Conservation (phyloP, 2,888 invertebrate genomes). For the Nomada goodeniana region DNA sequence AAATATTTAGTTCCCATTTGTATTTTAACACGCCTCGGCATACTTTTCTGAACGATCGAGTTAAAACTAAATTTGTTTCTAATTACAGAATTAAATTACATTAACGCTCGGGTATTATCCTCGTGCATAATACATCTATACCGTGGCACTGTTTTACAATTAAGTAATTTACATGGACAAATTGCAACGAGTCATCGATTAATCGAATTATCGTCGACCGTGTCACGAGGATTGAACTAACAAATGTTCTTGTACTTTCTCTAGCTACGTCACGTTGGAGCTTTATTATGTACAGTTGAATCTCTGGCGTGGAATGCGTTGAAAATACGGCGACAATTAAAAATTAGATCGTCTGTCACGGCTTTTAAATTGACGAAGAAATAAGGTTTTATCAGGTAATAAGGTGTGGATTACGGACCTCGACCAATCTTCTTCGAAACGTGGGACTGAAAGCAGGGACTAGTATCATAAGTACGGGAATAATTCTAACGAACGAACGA, state of each 20-base stretch:
- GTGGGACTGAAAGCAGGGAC: constrained; percentile 16
- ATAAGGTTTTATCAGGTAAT: not conserved
- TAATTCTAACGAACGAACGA: constrained; percentile 57
- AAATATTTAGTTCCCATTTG: constrained; percentile 18
- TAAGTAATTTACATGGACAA: not conserved
- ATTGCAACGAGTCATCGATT: not conserved
- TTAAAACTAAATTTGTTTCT: constrained; percentile 5
- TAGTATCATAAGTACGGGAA: constrained; percentile 70
- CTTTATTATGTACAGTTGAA: constrained; percentile 24
- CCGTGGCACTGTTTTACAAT: not conserved
- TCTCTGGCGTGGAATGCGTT: not conserved
- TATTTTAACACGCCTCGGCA: constrained; percentile 18
- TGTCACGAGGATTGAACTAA: not conserved
- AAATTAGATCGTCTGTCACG: not conserved
- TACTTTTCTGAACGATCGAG: not conserved
- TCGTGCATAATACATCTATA: not conserved
- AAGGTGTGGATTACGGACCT: not conserved
- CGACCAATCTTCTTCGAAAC: not conserved
- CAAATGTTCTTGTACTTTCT: not conserved
- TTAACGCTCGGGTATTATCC: not conserved
- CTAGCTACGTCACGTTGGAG: not conserved
- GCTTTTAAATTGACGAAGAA: not conserved
- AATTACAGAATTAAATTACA: constrained; percentile 6
- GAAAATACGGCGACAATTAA: not conserved
- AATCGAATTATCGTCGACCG: not conserved